Evolutionary conservation across 2,797 vertebrate species (phyloP), one percentile per base, ranked within the genome.

Genomic region (Pantherophis alleghaniensis): DNA sequence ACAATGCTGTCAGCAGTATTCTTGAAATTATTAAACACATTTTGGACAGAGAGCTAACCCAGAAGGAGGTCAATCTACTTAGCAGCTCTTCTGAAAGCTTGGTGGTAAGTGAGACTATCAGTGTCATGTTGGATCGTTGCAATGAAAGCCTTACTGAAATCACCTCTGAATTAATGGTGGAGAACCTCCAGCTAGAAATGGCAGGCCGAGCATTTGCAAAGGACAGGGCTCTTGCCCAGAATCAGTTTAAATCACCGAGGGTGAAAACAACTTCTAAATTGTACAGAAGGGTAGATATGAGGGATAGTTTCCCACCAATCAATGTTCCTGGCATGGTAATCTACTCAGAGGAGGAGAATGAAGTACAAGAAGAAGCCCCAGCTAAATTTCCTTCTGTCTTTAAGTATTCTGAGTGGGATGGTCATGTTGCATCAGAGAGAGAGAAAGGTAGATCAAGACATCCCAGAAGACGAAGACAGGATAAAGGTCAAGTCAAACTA

Each of bases 21-120:
- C 95, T 97, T 69, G 90, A 89, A 53, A 86, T 96, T 74, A 95
- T 97, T 87, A 96, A 96, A 69, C 92, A 63, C 57, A 96, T 95
- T 26, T 20, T 97, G 91, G 96, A 97, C 59, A 93, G 92, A 89
- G 96, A 97, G 94, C 95, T 96, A 88, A 87, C 13, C 26, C 95
- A 95, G 57, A 83, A 32, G 37, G 95, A 96, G 9, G 92, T 90
- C 69, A 91, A 63, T n/a, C 66, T 92, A 42, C 47, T 42, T 42
- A 90, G 60, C 69, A 69, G 66, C 86, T 83, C 93, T 10, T 93
- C 95, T 12, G 97, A 97, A 61, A 96, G 95, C 26, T 89, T 92
- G 7, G 79, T 93, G 51, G 95, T 95, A 28, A 96, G 96, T 24
- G 94, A 96, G 47, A 96, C 96, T 26, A 92, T 97, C 83, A 92